Base-by-base conservation (phyloP, 2,888 invertebrate genomes). In the Glyphotaelius pellucidus region DNA sequence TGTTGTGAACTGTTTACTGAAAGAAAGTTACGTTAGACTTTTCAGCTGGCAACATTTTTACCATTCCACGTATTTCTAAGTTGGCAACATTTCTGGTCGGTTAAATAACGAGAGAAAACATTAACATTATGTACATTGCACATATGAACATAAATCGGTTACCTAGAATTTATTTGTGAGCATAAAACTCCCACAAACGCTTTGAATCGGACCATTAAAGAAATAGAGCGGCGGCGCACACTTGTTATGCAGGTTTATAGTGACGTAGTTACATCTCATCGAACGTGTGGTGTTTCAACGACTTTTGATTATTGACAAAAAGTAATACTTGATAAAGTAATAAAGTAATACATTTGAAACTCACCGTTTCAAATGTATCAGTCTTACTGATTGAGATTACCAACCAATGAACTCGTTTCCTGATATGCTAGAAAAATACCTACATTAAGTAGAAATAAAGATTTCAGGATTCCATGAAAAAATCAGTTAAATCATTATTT, bases 91-190 rank as follows among this genome's bases (percentile, higher is more conserved):
- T 87, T 47, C 67, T 31, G 87, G 30, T 87, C 52, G 47, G 30
- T 30, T 32, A 52, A 47, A 47, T 87, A 87, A 87, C 85, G 85
- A 87, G 87, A 14, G 87, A 52, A 30, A 87, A 87, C 87, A 52
- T 87, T 87, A 87, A 87, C 30, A 87, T 52, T 52, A 47, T 87
- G 87, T 31, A 52, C 87, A 31, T 31, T 87, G 87, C 52, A 52
- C 87, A 31, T 31, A 31, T n/a, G 52, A 11, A 87, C 87, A 31
- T 30, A 11, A 38, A 38, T 30, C 32, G 87, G 87, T 42, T 52
- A 87, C 30, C 30, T 30, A 12, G 30, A 87, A 87, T 87, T 87
- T 87, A 87, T 87, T 87, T 52, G 87, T 52, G 87, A 87, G n/a
- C 30, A 52, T 87, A 87, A 87, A 87, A 52, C 31, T 32, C 47